Percentiles rank a stretch among this genome's conserved stretches.
These are phyloP conservation scores for Drosophila ficusphila DNA, from an alignment of 1,140 invertebrate species.

Conservation along the genomic window DNA sequence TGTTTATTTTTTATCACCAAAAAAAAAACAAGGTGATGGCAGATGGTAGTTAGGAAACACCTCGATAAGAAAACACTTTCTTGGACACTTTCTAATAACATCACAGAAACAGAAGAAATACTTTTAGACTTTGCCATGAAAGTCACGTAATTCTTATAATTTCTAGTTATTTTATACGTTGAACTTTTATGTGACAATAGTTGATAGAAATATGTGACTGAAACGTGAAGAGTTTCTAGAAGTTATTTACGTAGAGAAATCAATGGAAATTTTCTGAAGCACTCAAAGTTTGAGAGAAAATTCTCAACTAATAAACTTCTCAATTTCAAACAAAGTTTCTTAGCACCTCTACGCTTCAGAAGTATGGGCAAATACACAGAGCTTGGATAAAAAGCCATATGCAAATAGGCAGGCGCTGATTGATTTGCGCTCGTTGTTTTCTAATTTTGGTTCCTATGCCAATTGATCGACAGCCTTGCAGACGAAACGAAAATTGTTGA, in stretches of 20 bases:
- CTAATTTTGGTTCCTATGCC: conserved; percentile 56
- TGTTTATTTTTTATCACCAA: conserved; percentile 55
- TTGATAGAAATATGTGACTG: conserved; percentile 29
- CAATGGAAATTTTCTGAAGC: not conserved
- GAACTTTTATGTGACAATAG: conserved; percentile 8
- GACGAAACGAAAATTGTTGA: conserved; percentile 52
- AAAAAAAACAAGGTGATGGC: conserved; percentile 24
- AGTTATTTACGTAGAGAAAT: not conserved
- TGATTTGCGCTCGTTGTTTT: conserved; percentile 52
- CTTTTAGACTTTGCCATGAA: conserved; percentile 19
- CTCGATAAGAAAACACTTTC: conserved; percentile 34
- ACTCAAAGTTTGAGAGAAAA: not conserved
- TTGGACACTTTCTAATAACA: conserved; percentile 47
- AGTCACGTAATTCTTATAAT: conserved; percentile 65
- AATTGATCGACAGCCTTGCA: conserved; percentile 52
- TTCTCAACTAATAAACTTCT: conserved; percentile 9
- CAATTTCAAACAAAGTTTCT: conserved; percentile 10
- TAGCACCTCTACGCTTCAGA: conserved; percentile 10
- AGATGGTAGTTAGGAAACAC: conserved; percentile 17
- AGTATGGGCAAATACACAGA: not conserved
- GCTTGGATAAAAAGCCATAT: conserved; percentile 5
- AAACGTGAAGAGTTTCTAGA: conserved; percentile 44
- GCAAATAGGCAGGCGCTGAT: conserved; percentile 41
- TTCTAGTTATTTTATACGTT: conserved; percentile 20
- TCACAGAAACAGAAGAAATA: not conserved